A percentile compares a stretch with the other conserved stretches of the same genome.
phyloP scores from a whole-genome alignment of 2,797 vertebrate species.

The Agapornis canus region DNA sequence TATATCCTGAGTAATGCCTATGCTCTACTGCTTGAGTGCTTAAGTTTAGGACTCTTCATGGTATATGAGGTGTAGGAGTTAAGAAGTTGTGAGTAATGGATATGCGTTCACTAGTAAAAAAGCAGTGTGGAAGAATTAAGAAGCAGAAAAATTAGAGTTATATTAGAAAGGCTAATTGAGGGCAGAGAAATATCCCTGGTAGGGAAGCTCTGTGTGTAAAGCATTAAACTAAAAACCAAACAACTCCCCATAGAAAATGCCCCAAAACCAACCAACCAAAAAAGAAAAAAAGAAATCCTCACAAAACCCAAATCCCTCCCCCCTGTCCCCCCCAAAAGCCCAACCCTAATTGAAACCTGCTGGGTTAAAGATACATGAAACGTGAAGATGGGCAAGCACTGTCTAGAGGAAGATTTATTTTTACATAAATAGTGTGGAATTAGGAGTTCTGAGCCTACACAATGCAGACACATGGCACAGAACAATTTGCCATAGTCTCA shows the following conservation, averaged over 20 bases:
- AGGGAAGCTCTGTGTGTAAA: background rate
- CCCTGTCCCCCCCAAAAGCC: background rate
- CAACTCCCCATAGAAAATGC: accelerated
- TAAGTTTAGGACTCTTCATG: background rate
- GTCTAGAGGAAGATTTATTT: background rate
- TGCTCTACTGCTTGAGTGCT: background rate
- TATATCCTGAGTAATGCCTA: background rate
- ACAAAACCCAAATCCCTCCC: background rate
- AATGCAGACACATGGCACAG: accelerated
- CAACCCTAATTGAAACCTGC: background rate
- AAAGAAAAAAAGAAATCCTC: background rate
- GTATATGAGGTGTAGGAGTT: background rate
- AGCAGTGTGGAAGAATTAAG: background rate
- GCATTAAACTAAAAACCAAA: background rate
- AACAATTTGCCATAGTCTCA: background rate
- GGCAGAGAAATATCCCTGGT: background rate
- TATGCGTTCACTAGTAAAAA: background rate
- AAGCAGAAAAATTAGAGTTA: background rate
- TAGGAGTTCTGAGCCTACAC: accelerated
- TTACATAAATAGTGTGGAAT: background rate
- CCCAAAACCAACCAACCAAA: background rate
- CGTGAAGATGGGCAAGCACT: background rate
- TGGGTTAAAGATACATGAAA: background rate
- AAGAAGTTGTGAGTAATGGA: background rate
- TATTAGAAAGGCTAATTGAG: background rate